Evolutionary conservation across 2,888 invertebrate species (phyloP), one percentile per base, ranked within the genome.

Genomic region (Enchytraeus crypticus): DNA sequence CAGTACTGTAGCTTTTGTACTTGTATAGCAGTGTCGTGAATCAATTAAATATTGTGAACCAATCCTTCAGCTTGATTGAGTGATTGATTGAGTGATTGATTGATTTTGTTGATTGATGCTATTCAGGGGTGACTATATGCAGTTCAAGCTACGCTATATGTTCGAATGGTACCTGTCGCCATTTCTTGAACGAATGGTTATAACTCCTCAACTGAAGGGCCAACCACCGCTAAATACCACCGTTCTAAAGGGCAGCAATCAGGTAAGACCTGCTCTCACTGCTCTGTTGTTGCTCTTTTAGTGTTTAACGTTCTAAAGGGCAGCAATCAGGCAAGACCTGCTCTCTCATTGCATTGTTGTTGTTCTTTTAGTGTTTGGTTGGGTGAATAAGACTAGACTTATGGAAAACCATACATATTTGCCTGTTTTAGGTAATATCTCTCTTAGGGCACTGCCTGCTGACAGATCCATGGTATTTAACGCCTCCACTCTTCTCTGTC

Each of bases 201-300:
- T 51, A n/a, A 61, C 63, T 1, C 43, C 49, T 4, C 30, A 51
- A 47, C 49, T 46, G 2, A 66, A 66, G 51, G 5, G 29, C 2
- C 1, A 38, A 2, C 58, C 64, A 4, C 66, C 66, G 14, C 45
- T 62, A 53, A 54, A 62, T 56, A 34, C 66, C 29, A 60, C 55
- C 21, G 47, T 66, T 26, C 62, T 60, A 56, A 66, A 63, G 45
- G 66, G 66, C 27, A 61, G 59, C 51, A 65, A 63, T 46, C 65
- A 65, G 58, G 63, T 63, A 21, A 14, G 43, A 21, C 21, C 26
- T 18, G 38, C 5, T 51, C 29, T 18, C 8, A 8, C 11, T 18
- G 23, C 23, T n/a, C 21, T 55, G 8, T 26, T 34, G 11, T 27
- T 8, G 30, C 11, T 29, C 8, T 45, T 11, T 11, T 11, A n/a